phyloP scores from a whole-genome alignment of 2,797 vertebrate genomes.

The Rhyacichthys aspro region DNA sequence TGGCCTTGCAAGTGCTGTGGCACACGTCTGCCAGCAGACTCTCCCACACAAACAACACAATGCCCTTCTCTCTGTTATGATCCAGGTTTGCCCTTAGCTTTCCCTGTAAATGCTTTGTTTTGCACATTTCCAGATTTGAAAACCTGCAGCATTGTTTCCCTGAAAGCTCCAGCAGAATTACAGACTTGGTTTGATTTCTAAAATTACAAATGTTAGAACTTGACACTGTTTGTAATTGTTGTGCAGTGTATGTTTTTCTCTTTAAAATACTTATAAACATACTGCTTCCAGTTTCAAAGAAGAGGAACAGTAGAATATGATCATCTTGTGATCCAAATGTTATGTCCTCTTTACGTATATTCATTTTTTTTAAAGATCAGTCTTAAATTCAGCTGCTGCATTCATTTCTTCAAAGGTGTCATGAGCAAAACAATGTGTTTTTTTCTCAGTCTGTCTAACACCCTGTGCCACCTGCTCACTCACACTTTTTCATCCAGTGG shows the following conservation, averaged over 20 bases:
- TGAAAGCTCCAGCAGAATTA: slow-evolving; percentile 4
- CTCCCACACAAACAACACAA: slow-evolving; percentile 36
- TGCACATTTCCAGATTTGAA: slow-evolving; percentile 25
- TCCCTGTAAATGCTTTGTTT: slow-evolving; percentile 25
- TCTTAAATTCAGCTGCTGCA: slow-evolving; percentile 50
- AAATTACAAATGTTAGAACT: background rate
- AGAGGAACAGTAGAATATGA: slow-evolving; percentile 18
- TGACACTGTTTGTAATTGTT: background rate
- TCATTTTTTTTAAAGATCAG: slow-evolving; percentile 26
- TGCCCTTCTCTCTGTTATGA: slow-evolving; percentile 10
- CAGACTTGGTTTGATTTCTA: slow-evolving; percentile 3
- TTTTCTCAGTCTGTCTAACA: slow-evolving; percentile 30
- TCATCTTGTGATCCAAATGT: slow-evolving; percentile 44
- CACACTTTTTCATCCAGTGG: slow-evolving; percentile 7
- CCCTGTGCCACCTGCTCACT: slow-evolving; percentile 28
- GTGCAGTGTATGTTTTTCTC: background rate
- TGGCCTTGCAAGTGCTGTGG: slow-evolving; percentile 27
- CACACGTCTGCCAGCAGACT: slow-evolving; percentile 52
- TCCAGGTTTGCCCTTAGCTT: slow-evolving; percentile 19
- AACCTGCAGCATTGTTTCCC: too few species aligned
- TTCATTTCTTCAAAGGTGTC: slow-evolving; percentile 32
- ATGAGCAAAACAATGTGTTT: slow-evolving; percentile 33
- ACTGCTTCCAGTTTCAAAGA: slow-evolving; percentile 8
- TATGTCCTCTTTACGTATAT: slow-evolving; percentile 16
- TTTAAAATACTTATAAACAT: background rate